Evolutionary conservation across 2,888 invertebrate species (phyloP).

Genomic region (Napeogenes inachia): DNA sequence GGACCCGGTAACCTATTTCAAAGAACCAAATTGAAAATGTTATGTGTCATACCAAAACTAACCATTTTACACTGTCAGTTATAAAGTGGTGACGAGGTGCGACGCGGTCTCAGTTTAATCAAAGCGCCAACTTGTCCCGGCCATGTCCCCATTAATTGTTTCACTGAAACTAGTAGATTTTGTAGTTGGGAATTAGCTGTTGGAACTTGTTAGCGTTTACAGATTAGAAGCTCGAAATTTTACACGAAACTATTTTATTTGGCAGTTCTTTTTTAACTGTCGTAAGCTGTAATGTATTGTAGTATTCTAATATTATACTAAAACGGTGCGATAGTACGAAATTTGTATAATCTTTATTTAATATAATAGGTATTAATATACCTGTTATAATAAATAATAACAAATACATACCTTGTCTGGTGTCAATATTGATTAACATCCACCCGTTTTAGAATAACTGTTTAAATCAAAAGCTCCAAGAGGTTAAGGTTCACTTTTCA

Average conservation of each 20-base stretch:
- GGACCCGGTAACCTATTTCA: background rate
- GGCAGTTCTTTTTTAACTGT: background rate
- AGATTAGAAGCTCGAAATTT: conserved; percentile 24
- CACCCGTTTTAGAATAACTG: background rate
- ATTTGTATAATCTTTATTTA: background rate
- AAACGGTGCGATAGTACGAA: background rate
- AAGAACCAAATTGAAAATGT: conserved; percentile 1
- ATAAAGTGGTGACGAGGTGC: conserved; percentile 21
- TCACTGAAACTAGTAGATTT: conserved; percentile 39
- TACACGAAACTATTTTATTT: background rate
- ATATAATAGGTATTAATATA: background rate
- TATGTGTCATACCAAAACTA: conserved; percentile 5
- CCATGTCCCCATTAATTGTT: conserved; percentile 53
- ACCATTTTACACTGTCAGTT: conserved; percentile 19
- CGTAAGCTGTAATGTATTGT: no score
- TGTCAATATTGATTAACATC: conserved; percentile 1
- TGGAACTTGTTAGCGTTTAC: conserved; percentile 33
- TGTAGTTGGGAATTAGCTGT: conserved; percentile 39
- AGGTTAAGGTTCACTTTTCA: background rate
- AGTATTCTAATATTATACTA: no score
- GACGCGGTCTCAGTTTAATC: conserved; percentile 53
- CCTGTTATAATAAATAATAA: background rate
- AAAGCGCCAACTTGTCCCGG: conserved; percentile 49
- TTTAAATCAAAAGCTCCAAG: conserved; percentile 1
- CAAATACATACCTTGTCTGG: background rate